Percentiles rank a stretch among this genome's conserved stretches.
phyloP scores from a whole-genome alignment of 2,888 invertebrate genomes.

The Acleris holmiana region DNA sequence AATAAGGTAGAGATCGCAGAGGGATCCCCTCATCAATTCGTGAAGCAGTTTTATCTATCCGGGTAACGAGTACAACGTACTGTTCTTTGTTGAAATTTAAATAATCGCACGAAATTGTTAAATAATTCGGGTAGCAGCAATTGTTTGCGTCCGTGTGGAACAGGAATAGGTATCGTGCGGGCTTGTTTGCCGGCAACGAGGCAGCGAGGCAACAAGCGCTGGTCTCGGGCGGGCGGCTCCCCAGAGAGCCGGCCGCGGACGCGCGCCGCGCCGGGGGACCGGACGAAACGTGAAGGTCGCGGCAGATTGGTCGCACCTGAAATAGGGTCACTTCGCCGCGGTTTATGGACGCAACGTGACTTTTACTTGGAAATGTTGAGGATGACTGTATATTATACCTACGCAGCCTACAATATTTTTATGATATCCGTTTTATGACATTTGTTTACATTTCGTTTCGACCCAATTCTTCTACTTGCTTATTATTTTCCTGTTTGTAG shows the following conservation, averaged over 20 bases:
- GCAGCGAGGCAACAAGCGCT: slow-evolving; percentile 50
- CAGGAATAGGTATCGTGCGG: slow-evolving; percentile 59
- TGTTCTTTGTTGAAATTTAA: slow-evolving; percentile 29
- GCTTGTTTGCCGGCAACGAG: slow-evolving; percentile 54
- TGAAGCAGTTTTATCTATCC: slow-evolving; percentile 29
- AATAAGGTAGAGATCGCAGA: slow-evolving; percentile 21
- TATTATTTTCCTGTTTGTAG: slow-evolving; percentile 32
- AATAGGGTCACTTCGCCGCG: slow-evolving; percentile 73
- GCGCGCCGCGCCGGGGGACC: slow-evolving; percentile 62
- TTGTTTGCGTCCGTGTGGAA: slow-evolving; percentile 57
- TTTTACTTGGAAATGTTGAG: slow-evolving; percentile 66
- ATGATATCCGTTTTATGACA: slow-evolving; percentile 46
- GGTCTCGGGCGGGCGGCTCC: slow-evolving; percentile 67
- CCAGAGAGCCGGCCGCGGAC: slow-evolving; percentile 68
- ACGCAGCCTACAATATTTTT: slow-evolving; percentile 37
- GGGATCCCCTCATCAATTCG: slow-evolving; percentile 33
- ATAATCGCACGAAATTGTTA: slow-evolving; percentile 28
- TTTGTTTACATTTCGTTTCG: slow-evolving; percentile 47
- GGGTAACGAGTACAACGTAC: slow-evolving; percentile 16
- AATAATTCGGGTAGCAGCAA: slow-evolving; percentile 32
- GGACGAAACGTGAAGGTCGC: slow-evolving; percentile 74
- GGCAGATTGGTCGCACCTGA: slow-evolving; percentile 72
- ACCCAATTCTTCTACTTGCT: slow-evolving; percentile 41
- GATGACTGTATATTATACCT: slow-evolving; percentile 42
- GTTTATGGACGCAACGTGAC: slow-evolving; percentile 71